Conservation (phyloP, 2,113 vertebrate species). For the Eulemur macaco region DNA sequence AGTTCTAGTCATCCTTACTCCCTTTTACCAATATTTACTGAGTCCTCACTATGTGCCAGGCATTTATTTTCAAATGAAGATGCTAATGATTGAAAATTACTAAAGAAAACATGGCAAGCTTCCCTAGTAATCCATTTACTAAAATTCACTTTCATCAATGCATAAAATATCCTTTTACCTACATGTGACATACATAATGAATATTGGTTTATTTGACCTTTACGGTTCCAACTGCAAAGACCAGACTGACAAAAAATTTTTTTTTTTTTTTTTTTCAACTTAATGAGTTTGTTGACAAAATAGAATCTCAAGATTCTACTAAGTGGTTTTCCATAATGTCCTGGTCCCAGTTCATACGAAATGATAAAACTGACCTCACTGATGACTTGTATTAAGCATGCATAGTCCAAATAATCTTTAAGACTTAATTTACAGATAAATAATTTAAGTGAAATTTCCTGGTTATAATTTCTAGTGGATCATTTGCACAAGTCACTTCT, state of each 20-base stretch:
- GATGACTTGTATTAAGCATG: background rate
- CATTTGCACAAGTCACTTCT: background rate
- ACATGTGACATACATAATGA: background rate
- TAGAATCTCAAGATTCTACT: background rate
- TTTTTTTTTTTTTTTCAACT: background rate
- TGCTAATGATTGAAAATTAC: background rate
- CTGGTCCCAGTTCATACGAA: background rate
- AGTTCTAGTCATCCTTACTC: background rate
- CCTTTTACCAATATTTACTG: background rate
- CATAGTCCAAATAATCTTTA: background rate
- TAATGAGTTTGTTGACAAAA: constrained; percentile 16
- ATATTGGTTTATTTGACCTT: background rate
- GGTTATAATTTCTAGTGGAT: background rate
- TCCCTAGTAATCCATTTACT: background rate
- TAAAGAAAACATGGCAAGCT: background rate
- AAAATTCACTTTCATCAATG: background rate
- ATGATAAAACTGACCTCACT: background rate
- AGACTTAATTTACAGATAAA: background rate
- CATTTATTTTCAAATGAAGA: constrained; percentile 25
- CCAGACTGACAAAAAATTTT: background rate
- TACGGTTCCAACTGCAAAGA: background rate
- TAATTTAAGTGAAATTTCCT: constrained; percentile 20
- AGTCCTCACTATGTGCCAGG: background rate
- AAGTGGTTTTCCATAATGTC: background rate
- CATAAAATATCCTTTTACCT: background rate